Evolutionary conservation across 23 tunicate genomes (phyloP), one percentile per base, ranked within the genome.

Genomic region (Pegea sp.): DNA sequence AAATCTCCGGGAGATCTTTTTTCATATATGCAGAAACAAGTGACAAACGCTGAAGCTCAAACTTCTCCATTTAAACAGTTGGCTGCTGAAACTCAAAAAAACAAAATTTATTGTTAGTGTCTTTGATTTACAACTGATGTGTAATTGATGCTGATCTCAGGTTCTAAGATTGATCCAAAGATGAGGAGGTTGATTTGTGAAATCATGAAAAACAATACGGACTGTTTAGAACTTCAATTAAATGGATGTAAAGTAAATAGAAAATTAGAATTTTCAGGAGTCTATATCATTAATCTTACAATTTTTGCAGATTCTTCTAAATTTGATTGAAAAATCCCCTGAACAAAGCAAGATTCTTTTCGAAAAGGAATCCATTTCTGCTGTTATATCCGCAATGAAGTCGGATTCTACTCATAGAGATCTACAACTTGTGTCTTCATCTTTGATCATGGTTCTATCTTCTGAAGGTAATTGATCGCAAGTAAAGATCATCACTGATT

Each of bases 391-490:
- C 11, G 95, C 81, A 0, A 84, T 84, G 84, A 56, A 73, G 28
- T 84, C 76, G 11, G 73, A 84, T 28, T 61, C 80, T 19, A 61
- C 64, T 0, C 73, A 78, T 57, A 30, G 48, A 16, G 81, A 84
- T 18, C 58, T 84, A 2, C 95, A 84, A 58, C 28, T 67, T 0
- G 64, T 66, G 3, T 84, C 95, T 5, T 73, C 78, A 33, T 84
- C 95, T 0, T 24, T 84, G 25, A 63, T 84, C 4, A 84, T 84
- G 78, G 70, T 71, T 1, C 30, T 84, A 31, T 84, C 95, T 26
- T 84, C 74, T 0, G 95, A 84, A 53, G 84, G 69, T 64, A n/a
- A n/a, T n/a, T n/a, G n/a, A n/a, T n/a, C n/a, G n/a, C n/a, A n/a
- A n/a, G n/a, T n/a, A n/a, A n/a, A n/a, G n/a, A n/a, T n/a, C n/a